Base-by-base conservation (phyloP, 1,140 invertebrate species). In the Globodera ellingtonae region DNA sequence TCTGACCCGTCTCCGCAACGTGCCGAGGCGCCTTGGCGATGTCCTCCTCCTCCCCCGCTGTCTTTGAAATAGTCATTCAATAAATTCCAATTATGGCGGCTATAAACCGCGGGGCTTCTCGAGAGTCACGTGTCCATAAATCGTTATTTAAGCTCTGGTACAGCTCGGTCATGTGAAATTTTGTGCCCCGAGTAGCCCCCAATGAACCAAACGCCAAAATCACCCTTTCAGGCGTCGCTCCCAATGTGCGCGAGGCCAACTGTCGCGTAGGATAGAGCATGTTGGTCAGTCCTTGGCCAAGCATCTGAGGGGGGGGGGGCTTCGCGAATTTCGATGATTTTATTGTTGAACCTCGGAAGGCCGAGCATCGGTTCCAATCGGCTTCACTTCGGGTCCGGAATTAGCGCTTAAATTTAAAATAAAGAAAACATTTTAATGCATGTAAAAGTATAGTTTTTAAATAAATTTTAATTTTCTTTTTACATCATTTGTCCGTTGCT, bases 271-370 rank as follows among this genome's bases (percentile, higher is more conserved):
- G 85, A 15, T 87, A 72, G 73, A 86, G 67, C 71, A 85, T 70
- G 70, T 85, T 85, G 13, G 84, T 85, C 18, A 85, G 21, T 18
- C 69, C 52, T 67, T 85, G 84, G 56, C 84, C 85, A 70, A 85
- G 21, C 62, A 85, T 47, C 70, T 86, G 69, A 80, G 15, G 15
- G 56, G 15, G 15, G 18, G 56, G 35, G 35, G 35, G 35, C 35
- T 35, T 35, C 35, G 35, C 35, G 35, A 73, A 18, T 9, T 13
- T 71, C 10, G 9, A 69, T 21, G 46, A 13, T 4, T 9, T 52
- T 52, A 9, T 52, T n/a, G 47, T 0, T 4, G 13, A n/a, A 79
- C 78, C 78, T 79, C 78, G 10, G 74, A 78, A 52, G 78, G 78
- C 4, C 74, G 70, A 18, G 74, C 69, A 79, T 72, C 56, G 15